Conservation (phyloP, 2,888 invertebrate genomes). For the Orgyia antiqua region DNA sequence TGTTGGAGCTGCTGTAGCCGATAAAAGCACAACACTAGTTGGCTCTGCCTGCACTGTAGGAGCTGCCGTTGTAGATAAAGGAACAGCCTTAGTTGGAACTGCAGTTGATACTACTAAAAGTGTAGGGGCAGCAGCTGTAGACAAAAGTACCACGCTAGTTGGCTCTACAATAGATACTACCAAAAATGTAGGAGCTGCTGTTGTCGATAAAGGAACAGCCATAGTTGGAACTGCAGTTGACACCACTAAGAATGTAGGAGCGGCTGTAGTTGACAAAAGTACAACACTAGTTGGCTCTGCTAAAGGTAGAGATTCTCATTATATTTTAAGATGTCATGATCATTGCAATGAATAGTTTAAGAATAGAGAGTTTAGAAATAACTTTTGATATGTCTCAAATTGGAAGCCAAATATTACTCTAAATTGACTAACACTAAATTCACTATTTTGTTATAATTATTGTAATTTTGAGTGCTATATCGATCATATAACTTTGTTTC, state of each 20-base stretch:
- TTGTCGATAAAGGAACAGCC: conserved; percentile 36
- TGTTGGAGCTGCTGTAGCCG: conserved; percentile 11
- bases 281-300: conserved; percentile 11
- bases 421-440: no score
- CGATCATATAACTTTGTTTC: not conserved
- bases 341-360: no score
- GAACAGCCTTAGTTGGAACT: conserved; percentile 29
- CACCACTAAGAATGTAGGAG: conserved; percentile 19
- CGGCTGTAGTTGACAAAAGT: conserved; percentile 13
- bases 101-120: conserved; percentile 43
- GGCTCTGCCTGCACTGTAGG: conserved; percentile 7
- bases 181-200: conserved; percentile 38
- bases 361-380: no score
- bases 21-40: conserved; percentile 27
- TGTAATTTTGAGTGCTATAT: no score
- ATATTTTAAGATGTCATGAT: no score
- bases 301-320: conserved; percentile 34
- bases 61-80: conserved; percentile 26
- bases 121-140: conserved; percentile 37
- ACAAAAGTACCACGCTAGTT: conserved; percentile 32
- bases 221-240: conserved; percentile 14
- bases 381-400: no score
- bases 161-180: conserved; percentile 43
- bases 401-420: no score
- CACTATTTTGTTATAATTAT: no score